Evolutionary conservation across 2,888 invertebrate species (phyloP).

Genomic region (Adelognathus sp.): DNA sequence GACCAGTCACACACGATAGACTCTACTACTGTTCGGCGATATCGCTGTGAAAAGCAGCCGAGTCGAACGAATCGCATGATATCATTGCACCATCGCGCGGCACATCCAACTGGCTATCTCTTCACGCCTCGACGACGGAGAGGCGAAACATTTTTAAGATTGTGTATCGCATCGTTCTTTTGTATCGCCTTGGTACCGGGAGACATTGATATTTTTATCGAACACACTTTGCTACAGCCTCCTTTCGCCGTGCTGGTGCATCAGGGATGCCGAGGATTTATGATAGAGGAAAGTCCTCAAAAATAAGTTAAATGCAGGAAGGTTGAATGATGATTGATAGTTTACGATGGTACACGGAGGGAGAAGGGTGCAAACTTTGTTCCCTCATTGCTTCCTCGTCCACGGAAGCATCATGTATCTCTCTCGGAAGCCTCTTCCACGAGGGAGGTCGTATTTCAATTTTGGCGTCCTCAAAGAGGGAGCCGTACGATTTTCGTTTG

Average conservation of each 20-base stretch:
- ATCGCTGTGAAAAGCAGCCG: conserved; percentile 2
- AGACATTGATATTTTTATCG: conserved; percentile 13
- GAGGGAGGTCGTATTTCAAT: too few species aligned
- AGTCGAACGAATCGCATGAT: conserved; percentile 25
- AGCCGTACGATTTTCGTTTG: too few species aligned
- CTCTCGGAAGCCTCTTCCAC: too few species aligned
- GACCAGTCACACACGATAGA: conserved; percentile 8
- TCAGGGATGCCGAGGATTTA: neutral
- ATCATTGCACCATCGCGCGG: conserved; percentile 23
- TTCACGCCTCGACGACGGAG: conserved; percentile 35
- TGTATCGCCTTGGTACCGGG: conserved; percentile 29
- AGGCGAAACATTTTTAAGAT: conserved; percentile 65
- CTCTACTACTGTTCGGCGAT: conserved; percentile 10
- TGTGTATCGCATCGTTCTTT: conserved; percentile 59
- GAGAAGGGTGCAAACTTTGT: too few species aligned
- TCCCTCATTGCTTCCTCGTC: too few species aligned
- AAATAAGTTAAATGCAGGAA: too few species aligned
- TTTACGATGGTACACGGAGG: too few species aligned
- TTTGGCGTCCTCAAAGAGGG: too few species aligned
- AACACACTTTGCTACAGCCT: neutral
- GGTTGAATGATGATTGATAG: too few species aligned
- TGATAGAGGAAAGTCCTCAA: too few species aligned
- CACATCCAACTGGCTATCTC: conserved; percentile 11
- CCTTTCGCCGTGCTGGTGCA: neutral
- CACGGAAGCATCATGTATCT: too few species aligned